Base-by-base conservation (phyloP, 2,797 vertebrate genomes). In the Protosalanx chinensis region DNA sequence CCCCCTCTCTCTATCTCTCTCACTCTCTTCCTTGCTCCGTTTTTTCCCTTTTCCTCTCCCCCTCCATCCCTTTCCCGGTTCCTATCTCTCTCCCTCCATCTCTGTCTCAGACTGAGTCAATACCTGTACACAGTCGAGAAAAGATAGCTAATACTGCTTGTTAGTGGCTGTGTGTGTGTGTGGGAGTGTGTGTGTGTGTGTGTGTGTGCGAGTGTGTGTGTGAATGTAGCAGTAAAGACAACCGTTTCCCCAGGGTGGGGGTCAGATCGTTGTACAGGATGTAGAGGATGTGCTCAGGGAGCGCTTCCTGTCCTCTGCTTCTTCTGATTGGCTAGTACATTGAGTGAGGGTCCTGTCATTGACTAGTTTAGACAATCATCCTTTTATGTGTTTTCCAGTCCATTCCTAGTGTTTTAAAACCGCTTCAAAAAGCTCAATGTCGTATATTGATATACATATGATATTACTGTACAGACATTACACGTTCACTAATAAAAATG, bases 21-120 rank as follows among this genome's bases (percentile, higher is more conserved):
- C 18, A 56, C 67, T 63, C 63, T 51, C 56, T 71, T 56, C 37
- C 67, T 60, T 68, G 69, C 60, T 69, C 56, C 35, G 59, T 64
- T 61, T 62, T 56, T 32, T 60, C 63, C 68, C 68, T 46, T 70
- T 70, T 64, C 63, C 72, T 67, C 60, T 35, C 88, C 72, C 69
- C 58, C 72, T 70, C 64, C 70, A 88, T 81, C 70, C 68, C 73
- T 63, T 67, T 75, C 75, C 77, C 23, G 71, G 33, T 66, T 67
- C 65, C 77, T 62, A 60, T 82, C 76, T 75, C 61, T 71, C 69
- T 78, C 71, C 77, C 72, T 72, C 18, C 70, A 77, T 82, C 76
- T 82, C 79, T 64, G 35, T 84, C 71, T 83, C 78, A 62, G 69
- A 71, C 68, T 69, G 64, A 83, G 72, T 79, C 79, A 73, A 79